Percentiles rank a stretch among this genome's conserved stretches.
These are phyloP conservation scores for Leptinotarsa defecta DNA, from an alignment of 1,140 invertebrate genomes.

Conservation along the genomic window DNA sequence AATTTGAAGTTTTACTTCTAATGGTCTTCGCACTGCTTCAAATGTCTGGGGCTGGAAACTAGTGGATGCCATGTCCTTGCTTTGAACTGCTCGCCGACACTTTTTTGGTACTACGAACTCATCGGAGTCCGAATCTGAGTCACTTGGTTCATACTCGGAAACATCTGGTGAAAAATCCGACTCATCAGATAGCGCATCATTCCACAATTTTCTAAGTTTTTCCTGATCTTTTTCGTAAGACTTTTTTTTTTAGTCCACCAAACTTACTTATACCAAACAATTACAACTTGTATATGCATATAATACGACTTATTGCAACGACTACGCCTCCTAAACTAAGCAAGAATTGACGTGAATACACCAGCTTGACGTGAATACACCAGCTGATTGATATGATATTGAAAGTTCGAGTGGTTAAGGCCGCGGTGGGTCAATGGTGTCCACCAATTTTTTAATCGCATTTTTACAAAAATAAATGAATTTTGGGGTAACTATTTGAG, in stretches of 20 bases:
- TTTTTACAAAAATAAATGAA: background rate
- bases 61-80: background rate
- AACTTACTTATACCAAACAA: no score
- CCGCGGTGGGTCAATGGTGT: slow-evolving; percentile 1
- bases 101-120: background rate
- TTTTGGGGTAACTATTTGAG: background rate
- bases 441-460: background rate
- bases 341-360: no score
- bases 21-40: background rate
- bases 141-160: background rate
- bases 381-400: no score
- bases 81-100: background rate
- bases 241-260: background rate
- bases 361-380: no score
- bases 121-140: background rate
- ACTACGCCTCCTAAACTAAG: no score
- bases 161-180: background rate
- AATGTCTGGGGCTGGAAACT: background rate
- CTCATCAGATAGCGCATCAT: background rate
- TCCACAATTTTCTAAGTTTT: background rate
- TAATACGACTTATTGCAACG: no score
- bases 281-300: no score
- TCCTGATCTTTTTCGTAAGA: background rate
- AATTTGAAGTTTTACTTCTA: background rate
- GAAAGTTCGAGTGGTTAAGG: background rate